phyloP scores from a whole-genome alignment of 2,888 invertebrate species.

The Catocala fraxini region DNA sequence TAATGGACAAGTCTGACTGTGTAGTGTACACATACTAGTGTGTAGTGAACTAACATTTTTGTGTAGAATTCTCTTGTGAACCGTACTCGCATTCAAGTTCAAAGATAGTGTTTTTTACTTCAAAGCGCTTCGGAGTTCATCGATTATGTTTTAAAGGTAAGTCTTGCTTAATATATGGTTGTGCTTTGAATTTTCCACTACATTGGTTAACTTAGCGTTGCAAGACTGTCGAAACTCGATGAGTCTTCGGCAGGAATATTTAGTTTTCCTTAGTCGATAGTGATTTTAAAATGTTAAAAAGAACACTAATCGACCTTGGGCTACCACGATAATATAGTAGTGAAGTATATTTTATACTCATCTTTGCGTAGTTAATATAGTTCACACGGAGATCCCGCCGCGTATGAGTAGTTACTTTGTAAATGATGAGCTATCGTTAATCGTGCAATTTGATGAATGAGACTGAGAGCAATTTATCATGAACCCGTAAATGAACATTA shows the following conservation, averaged over 20 bases:
- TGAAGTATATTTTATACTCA: too few species aligned
- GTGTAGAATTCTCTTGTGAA: conserved; percentile 52
- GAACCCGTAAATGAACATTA: conserved; percentile 25
- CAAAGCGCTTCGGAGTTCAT: conserved; percentile 59
- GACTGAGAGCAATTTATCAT: conserved; percentile 32
- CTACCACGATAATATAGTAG: too few species aligned
- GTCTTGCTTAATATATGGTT: conserved; percentile 30
- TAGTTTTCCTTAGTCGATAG: not conserved
- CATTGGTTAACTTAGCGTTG: not conserved
- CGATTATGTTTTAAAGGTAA: conserved; percentile 81
- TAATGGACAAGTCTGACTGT: conserved; percentile 31
- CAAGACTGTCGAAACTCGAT: not conserved
- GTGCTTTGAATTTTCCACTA: conserved; percentile 2
- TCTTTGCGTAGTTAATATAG: not conserved
- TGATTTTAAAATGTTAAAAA: not conserved
- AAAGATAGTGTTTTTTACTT: conserved; percentile 59
- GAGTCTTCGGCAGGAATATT: not conserved
- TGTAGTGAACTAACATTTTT: conserved; percentile 20
- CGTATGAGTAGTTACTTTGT: not conserved
- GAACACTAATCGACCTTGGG: too few species aligned
- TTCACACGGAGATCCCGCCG: not conserved
- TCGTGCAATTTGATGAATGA: conserved; percentile 32
- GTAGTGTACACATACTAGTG: conserved; percentile 50
- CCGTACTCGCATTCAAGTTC: conserved; percentile 49
- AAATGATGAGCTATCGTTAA: conserved; percentile 16